Evolutionary conservation across 2,888 invertebrate species (phyloP), one percentile per base, ranked within the genome.

Genomic region (Melanophora roralis): DNA sequence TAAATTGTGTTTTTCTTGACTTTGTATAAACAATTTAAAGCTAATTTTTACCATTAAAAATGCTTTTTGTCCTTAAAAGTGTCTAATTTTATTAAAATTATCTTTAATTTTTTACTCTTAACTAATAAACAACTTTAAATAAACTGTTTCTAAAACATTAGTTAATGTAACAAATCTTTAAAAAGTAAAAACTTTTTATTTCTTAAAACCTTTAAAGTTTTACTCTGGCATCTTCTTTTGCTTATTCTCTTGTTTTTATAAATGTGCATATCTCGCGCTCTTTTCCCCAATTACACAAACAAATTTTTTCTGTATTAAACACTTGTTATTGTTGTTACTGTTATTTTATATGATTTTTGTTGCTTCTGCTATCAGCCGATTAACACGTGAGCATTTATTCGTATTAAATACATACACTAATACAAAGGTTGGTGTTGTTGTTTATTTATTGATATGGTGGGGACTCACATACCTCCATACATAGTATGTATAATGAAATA

Each of bases 301-400:
- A 45, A 45, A 45, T 34, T 19, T 12, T 11, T 11, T 27, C 7
- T 55, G 14, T 49, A 65, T 51, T 21, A 14, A 23, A 32, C 62
- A 45, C 34, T 59, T 60, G 49, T 27, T 71, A 38, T 27, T 64
- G 14, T 11, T 36, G 36, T 23, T 57, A 11, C 7, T 38, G 11
- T 45, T n/a, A 27, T 27, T 43, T 43, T 43, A 38, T 47, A 27
- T n/a, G 36, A 69, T 38, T 23, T 43, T 9, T 60, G 60, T 34
- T 60, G 38, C 19, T 68, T 62, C 53, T 65, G 38, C 72, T 80
- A 80, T 80, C 80, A 80, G 76, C 38, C 80, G 80, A 80, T 47
- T 64, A 73, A 76, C 80, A 80, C 80, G 80, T 80, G 80, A 76
- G 76, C 67, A 67, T 69, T 65, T n/a, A 57, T 3, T 69, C 59